Evolutionary conservation across 2,888 invertebrate genomes (phyloP).

Genomic region (Epinotia ramella): DNA sequence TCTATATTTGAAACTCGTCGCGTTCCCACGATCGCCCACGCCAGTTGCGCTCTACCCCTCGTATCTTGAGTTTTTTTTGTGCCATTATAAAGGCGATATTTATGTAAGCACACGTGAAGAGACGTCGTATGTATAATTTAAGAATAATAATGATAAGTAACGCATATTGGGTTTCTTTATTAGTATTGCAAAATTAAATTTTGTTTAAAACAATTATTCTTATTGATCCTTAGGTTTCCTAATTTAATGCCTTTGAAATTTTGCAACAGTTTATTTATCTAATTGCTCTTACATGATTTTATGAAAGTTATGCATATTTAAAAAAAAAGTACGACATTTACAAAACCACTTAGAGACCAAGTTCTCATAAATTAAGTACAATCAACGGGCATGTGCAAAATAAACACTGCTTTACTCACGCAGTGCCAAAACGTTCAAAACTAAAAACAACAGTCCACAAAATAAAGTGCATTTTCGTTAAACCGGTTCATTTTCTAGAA

Average conservation of each 20-base stretch:
- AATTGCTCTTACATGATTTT: background rate
- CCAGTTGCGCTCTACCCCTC: conserved; percentile 82
- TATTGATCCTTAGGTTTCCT: background rate
- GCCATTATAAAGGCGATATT: conserved; percentile 56
- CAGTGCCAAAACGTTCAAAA: conserved; percentile 43
- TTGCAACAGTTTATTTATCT: background rate
- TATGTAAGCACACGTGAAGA: conserved; percentile 66
- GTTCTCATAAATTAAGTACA: conserved; percentile 73
- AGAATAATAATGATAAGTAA: conserved; percentile 40
- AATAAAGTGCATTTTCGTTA: conserved; percentile 40
- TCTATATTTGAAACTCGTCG: conserved; percentile 81
- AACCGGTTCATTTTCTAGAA: conserved; percentile 34
- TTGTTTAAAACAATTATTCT: background rate
- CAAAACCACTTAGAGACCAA: conserved; percentile 68
- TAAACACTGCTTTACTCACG: conserved; percentile 53
- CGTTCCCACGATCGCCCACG: conserved; percentile 84
- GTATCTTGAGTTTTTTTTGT: conserved; percentile 69
- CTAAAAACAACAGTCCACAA: conserved; percentile 12
- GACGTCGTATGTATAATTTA: conserved; percentile 54
- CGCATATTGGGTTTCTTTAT: conserved; percentile 13
- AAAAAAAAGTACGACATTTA: conserved; percentile 60
- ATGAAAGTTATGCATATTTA: background rate
- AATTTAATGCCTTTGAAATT: background rate
- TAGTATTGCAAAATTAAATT: conserved; percentile 2
- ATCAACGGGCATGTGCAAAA: conserved; percentile 73